Conservation (phyloP, 2,113 vertebrate species). For the Ctenodactylus gundi region DNA sequence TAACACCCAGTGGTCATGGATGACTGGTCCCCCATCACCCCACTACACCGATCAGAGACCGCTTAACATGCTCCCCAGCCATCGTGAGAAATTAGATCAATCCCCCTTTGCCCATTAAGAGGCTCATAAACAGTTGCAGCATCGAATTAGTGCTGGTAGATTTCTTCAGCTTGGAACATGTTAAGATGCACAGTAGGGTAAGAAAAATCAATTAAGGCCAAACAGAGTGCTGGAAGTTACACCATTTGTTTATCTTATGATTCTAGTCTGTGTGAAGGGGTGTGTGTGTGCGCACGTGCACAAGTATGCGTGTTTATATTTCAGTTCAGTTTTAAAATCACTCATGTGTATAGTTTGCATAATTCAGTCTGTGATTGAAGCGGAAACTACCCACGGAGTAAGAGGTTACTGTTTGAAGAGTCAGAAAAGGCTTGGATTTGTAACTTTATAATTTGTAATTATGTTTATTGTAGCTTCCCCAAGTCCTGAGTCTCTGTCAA, state of each 20-base stretch:
- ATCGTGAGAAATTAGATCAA: slow-evolving; percentile 65
- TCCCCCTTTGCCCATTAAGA: slow-evolving; percentile 77
- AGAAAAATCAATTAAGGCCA: slow-evolving; percentile 85
- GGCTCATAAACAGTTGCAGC: slow-evolving; percentile 69
- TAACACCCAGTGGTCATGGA: background rate
- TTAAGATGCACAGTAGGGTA: slow-evolving; percentile 83
- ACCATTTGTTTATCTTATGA: slow-evolving; percentile 80
- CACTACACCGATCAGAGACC: background rate
- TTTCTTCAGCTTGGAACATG: slow-evolving; percentile 80
- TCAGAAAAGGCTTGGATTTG: slow-evolving; percentile 41
- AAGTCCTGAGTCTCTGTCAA: slow-evolving; percentile 18
- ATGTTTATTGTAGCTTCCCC: slow-evolving; percentile 17
- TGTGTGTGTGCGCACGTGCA: slow-evolving; percentile 32
- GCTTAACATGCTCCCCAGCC: background rate
- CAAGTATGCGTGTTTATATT: slow-evolving; percentile 72
- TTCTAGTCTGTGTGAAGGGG: slow-evolving; percentile 36
- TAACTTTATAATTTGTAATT: slow-evolving; percentile 65
- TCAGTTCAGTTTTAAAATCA: slow-evolving; percentile 84
- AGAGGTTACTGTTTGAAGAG: slow-evolving; percentile 61
- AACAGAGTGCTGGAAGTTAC: slow-evolving; percentile 80
- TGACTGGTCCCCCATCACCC: slow-evolving; percentile 8
- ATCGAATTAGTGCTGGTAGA: slow-evolving; percentile 85
- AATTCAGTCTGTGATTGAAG: slow-evolving; percentile 79
- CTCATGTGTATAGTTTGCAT: slow-evolving; percentile 81
- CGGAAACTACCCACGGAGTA: slow-evolving; percentile 70